Percentiles rank a stretch among this genome's conserved stretches.
phyloP scores from a whole-genome alignment of 2,113 vertebrate genomes.

The Varanus salvator region DNA sequence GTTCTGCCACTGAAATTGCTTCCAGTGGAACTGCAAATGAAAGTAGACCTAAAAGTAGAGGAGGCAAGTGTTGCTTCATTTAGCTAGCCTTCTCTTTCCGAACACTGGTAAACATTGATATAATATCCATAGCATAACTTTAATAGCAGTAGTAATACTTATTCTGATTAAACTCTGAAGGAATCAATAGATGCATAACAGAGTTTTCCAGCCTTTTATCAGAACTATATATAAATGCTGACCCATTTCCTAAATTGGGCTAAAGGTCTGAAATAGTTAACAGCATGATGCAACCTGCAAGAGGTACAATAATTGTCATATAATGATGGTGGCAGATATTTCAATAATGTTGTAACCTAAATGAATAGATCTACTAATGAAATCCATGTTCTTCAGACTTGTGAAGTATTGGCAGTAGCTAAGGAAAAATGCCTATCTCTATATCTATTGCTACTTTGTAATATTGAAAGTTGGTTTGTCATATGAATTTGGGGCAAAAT shows the following conservation, averaged over 20 bases:
- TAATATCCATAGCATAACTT: not conserved
- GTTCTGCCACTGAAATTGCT: slow-evolving; percentile 73
- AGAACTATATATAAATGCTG: not conserved
- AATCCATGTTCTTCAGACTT: too few species aligned
- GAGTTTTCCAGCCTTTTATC: not conserved
- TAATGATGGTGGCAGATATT: not conserved
- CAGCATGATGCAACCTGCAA: not conserved
- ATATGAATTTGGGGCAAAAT: not conserved
- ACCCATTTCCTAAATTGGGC: not conserved
- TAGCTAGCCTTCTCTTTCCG: slow-evolving; percentile 4
- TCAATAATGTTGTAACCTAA: not conserved
- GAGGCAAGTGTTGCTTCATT: slow-evolving; percentile 70
- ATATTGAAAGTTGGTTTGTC: not conserved
- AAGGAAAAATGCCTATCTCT: not conserved
- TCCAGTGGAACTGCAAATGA: slow-evolving; percentile 66
- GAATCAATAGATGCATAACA: not conserved
- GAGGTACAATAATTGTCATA: too few species aligned
- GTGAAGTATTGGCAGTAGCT: too few species aligned
- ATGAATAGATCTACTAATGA: too few species aligned
- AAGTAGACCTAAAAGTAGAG: slow-evolving; percentile 73
- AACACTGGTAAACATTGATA: slow-evolving; percentile 2
- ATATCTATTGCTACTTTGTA: not conserved
- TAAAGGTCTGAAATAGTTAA: not conserved
- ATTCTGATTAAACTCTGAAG: not conserved
- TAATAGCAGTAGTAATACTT: not conserved